Conservation (phyloP, 2,888 invertebrate genomes). For the Endotricha flammealis region DNA sequence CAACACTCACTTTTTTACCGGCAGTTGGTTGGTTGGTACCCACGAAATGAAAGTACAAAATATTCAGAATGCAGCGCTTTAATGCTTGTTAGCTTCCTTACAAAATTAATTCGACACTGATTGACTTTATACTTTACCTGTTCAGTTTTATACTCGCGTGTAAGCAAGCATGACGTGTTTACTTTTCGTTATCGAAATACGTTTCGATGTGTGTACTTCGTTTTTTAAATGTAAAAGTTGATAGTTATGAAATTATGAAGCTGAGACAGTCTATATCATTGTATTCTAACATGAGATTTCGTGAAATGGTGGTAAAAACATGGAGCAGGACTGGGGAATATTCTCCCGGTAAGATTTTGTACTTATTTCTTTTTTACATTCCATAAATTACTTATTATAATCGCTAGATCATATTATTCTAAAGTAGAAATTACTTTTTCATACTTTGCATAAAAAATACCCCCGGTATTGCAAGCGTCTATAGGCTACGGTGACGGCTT, state of each 20-base stretch:
- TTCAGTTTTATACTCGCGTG: constrained; percentile 41
- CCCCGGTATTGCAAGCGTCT: too few species aligned
- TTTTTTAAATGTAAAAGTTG: constrained; percentile 15
- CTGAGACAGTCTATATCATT: constrained; percentile 8
- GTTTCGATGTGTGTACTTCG: constrained; percentile 22
- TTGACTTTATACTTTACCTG: constrained; percentile 27
- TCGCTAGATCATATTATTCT: too few species aligned
- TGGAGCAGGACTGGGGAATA: constrained; percentile 9
- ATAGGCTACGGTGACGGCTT: too few species aligned
- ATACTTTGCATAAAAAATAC: too few species aligned
- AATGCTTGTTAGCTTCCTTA: constrained; percentile 31
- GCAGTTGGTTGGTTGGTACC: too few species aligned
- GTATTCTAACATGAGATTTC: constrained; percentile 11
- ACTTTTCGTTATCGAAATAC: constrained; percentile 18
- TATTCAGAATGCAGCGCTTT: constrained; percentile 40
- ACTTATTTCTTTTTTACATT: background rate
- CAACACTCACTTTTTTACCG: too few species aligned
- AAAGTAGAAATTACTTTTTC: too few species aligned
- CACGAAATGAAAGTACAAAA: too few species aligned
- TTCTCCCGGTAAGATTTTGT: constrained; percentile 16
- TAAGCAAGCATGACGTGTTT: constrained; percentile 47
- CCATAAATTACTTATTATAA: too few species aligned
- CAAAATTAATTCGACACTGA: constrained; percentile 29
- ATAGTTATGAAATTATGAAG: constrained; percentile 15
- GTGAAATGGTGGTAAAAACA: constrained; percentile 14